Evolutionary conservation across 1,140 invertebrate species (phyloP).

Genomic region (Propsilocerus akamusi): DNA sequence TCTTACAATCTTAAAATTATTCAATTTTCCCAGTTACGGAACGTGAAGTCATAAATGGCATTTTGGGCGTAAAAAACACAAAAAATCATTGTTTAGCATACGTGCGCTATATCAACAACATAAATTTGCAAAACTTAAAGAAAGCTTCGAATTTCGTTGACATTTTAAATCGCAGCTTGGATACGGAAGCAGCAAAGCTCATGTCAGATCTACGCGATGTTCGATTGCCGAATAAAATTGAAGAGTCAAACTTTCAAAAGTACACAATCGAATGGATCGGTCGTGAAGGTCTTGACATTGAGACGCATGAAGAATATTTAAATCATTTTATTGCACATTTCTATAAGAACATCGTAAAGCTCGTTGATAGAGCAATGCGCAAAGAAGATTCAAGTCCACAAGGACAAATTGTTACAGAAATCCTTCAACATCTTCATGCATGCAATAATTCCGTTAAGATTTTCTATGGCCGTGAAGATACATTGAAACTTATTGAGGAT

Average conservation of each 20-base stretch:
- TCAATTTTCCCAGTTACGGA: conserved; percentile 65
- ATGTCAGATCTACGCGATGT: conserved; percentile 80
- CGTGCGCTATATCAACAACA: conserved; percentile 91
- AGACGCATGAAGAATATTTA: conserved; percentile 87
- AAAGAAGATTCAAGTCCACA: conserved; percentile 88
- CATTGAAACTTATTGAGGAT: conserved; percentile 57
- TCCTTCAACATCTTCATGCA: conserved; percentile 89
- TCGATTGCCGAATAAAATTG: conserved; percentile 68
- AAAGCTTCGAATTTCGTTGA: conserved; percentile 91
- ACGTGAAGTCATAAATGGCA: conserved; percentile 88
- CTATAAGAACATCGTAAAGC: conserved; percentile 82
- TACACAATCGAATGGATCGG: conserved; percentile 96
- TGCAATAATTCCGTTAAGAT: conserved; percentile 93
- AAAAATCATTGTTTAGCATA: conserved; percentile 95
- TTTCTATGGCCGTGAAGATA: conserved; percentile 85
- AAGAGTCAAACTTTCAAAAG: conserved; percentile 74
- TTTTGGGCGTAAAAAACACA: conserved; percentile 84
- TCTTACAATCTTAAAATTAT: background rate
- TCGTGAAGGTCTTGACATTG: conserved; percentile 77
- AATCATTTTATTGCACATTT: conserved; percentile 92
- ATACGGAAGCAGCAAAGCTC: conserved; percentile 82
- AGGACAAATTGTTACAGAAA: conserved; percentile 88
- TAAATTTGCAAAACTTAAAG: conserved; percentile 86
- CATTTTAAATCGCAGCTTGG: conserved; percentile 80
- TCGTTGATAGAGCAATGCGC: conserved; percentile 84